Evolutionary conservation across 2,888 invertebrate genomes (phyloP).

Genomic region (Cerastis leucographa): DNA sequence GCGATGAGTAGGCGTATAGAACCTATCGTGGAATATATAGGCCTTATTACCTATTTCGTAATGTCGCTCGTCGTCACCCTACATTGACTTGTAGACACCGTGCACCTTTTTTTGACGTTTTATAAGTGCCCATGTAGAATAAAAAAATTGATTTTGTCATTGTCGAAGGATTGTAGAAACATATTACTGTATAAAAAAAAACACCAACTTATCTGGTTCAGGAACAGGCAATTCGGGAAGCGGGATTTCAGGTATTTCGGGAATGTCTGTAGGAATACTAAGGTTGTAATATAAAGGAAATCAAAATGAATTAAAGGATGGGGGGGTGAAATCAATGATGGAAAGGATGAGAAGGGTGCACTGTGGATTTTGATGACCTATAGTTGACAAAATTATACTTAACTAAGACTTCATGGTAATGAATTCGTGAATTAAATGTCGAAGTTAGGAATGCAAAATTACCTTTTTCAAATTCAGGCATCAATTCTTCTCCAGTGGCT

Average conservation of each 20-base stretch:
- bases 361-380: neutral
- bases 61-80: too few species aligned
- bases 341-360: conserved; percentile 11
- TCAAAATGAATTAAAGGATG: conserved; percentile 13
- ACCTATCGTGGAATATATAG: neutral
- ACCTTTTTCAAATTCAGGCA: conserved; percentile 79
- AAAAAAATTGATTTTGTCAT: too few species aligned
- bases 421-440: neutral
- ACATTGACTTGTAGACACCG: too few species aligned
- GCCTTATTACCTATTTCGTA: neutral
- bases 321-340: neutral
- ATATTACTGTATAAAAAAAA: conserved; percentile 9
- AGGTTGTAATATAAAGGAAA: conserved; percentile 41
- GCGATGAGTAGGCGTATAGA: neutral
- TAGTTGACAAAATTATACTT: neutral
- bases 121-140: too few species aligned
- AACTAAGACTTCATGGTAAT: neutral
- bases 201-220: conserved; percentile 80
- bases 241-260: conserved; percentile 84
- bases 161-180: too few species aligned
- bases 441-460: conserved; percentile 13
- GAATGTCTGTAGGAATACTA: conserved; percentile 80
- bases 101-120: too few species aligned
- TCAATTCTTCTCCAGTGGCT: conserved; percentile 75
- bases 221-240: conserved; percentile 80